These are phyloP conservation scores for Clepsis dumicolana DNA, from an alignment of 2,888 invertebrate genomes.

Conservation along the genomic window DNA sequence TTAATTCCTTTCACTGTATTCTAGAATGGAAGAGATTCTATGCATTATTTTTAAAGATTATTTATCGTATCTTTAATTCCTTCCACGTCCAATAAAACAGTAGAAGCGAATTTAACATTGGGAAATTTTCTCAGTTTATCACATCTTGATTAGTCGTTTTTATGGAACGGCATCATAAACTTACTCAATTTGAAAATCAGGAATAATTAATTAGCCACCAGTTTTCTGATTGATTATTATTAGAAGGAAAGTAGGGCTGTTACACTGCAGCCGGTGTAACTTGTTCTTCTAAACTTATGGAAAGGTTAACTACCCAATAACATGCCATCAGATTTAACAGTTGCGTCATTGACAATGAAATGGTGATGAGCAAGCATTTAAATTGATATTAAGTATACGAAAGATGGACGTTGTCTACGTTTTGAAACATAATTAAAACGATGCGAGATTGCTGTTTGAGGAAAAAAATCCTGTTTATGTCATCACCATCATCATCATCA, in stretches of 20 bases:
- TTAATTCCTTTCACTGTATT: no score
- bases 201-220: conserved; percentile 19
- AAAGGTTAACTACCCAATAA: conserved; percentile 21
- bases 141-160: neutral
- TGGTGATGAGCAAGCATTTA: conserved; percentile 21
- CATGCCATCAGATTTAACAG: conserved; percentile 12
- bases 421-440: neutral
- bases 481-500: no score
- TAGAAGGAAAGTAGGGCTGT: conserved; percentile 16
- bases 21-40: no score
- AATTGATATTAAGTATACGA: conserved; percentile 4
- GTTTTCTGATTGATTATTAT: conserved; percentile 16
- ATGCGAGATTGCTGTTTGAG: neutral
- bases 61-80: no score
- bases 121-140: neutral
- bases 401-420: neutral
- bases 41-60: no score
- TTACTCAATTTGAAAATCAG: conserved; percentile 10
- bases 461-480: no score
- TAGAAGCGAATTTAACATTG: neutral
- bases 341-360: conserved; percentile 14
- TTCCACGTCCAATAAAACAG: no score
- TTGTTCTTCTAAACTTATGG: conserved; percentile 9
- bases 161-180: neutral
- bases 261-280: conserved; percentile 10